A percentile compares a stretch with the other conserved stretches of the same genome.
Conservation (phyloP, 2,113 vertebrate genomes). For the Mohoua ochrocephala region DNA sequence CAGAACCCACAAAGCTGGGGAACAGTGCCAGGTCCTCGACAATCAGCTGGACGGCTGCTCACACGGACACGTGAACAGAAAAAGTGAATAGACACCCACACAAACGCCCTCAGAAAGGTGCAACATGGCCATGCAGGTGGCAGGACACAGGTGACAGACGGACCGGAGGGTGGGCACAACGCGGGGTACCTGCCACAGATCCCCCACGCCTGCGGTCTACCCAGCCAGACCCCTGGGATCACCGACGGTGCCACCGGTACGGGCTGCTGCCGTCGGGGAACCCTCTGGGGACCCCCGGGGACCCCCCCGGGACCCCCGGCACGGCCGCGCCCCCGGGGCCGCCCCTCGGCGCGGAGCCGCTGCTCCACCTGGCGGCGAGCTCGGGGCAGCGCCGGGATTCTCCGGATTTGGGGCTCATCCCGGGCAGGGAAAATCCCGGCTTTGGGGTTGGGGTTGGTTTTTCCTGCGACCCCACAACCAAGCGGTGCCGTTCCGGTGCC, state of each 20-base stretch:
- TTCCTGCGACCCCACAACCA: not conserved
- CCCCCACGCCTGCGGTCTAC: rapidly evolving
- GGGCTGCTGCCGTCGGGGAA: not conserved
- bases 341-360: not conserved
- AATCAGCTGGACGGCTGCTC: rapidly evolving
- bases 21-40: rapidly evolving
- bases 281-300: no score
- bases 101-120: not conserved
- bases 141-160: rapidly evolving
- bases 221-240: not conserved
- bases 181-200: rapidly evolving
- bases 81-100: rapidly evolving
- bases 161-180: rapidly evolving
- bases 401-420: rapidly evolving
- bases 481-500: not conserved
- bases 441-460: not conserved
- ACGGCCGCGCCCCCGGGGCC: not conserved
- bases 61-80: rapidly evolving
- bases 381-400: not conserved
- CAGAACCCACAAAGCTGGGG: not conserved
- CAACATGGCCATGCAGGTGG: rapidly evolving
- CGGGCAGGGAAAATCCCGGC: rapidly evolving
- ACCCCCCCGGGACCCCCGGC: not conserved
- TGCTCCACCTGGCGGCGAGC: not conserved
- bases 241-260: rapidly evolving